Evolutionary conservation across 2,888 invertebrate genomes (phyloP), one percentile per base, ranked within the genome.

Genomic region (Eupeodes luniger): DNA sequence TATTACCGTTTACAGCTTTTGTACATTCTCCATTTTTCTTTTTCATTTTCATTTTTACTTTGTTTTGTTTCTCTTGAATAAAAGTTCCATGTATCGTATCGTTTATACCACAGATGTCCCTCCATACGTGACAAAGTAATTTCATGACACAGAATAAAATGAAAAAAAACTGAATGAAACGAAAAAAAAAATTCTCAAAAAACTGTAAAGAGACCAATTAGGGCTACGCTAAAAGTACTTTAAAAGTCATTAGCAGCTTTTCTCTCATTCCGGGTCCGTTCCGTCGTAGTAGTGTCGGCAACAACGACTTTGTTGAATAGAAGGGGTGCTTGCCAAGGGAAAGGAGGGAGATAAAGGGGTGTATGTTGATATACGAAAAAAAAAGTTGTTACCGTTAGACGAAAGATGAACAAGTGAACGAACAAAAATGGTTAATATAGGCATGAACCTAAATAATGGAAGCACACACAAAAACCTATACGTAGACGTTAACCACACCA

Each of bases 211-310:
- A 81, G 85, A 87, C 84, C 77, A 87, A 85, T 86, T 87, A 87
- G 64, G 81, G 81, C 64, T 61, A 80, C 67, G 67, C 76, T 74
- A 72, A 81, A 89, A 89, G 90, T 91, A 90, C 91, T 92, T 91
- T 91, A 91, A 92, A 92, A 92, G 92, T 92, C 92, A 92, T 92
- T 92, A 92, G 92, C 92, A 92, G 92, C 90, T 92, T 91, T 91
- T 89, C 91, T 90, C 89, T 61, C 61, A 62, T 80, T 55, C 62
- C 55, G 11, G 47, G 55, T 61, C 53, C 53, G 53, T 66, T 27
- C 27, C 27, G 19, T 27, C 34, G 55, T 16, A 9, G 51, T 51
- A 14, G 51, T n/a, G 51, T 5, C 5, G 2, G n/a, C n/a, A 4
- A 10, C 9, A 14, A 10, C 5, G 53, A 10, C 40, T 5, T 9